These are phyloP conservation scores for Tetramorium simillimum DNA, from an alignment of 1,140 invertebrate genomes.

Conservation along the genomic window DNA sequence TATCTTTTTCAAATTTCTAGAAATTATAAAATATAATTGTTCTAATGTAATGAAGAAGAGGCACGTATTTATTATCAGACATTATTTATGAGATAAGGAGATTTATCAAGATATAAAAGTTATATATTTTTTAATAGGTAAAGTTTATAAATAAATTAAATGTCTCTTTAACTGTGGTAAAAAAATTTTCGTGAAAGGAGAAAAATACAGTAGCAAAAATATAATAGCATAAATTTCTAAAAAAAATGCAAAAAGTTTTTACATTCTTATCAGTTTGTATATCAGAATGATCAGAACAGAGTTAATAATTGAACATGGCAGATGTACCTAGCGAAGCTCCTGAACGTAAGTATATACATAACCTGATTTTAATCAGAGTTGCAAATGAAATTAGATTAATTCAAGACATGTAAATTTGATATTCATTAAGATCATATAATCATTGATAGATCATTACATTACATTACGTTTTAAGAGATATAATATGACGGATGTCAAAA, in stretches of 20 bases:
- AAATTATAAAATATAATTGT: not conserved
- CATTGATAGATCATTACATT: not conserved
- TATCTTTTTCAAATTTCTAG: not conserved
- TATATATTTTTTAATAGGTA: not conserved
- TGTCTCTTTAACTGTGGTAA: not conserved
- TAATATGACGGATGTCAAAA: not conserved
- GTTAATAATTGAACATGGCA: conserved; percentile 82
- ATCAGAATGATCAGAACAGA: not conserved
- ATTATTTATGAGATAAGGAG: not conserved
- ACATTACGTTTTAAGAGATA: not conserved
- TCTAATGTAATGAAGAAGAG: not conserved
- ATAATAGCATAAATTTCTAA: not conserved
- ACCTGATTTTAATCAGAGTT: not conserved
- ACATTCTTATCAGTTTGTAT: not conserved
- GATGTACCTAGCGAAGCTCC: conserved; percentile 86
- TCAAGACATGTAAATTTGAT: not conserved
- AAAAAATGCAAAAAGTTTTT: not conserved
- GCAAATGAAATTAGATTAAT: not conserved
- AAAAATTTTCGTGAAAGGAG: not conserved
- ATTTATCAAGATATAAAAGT: not conserved
- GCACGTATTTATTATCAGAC: not conserved
- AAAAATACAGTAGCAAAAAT: not conserved
- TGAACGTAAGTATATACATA: conserved; percentile 86
- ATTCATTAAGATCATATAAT: not conserved
- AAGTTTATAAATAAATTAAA: not conserved